Evolutionary conservation across 23 tunicate genomes (phyloP), one percentile per base, ranked within the genome.

Genomic region (Trididemnum miniatum): DNA sequence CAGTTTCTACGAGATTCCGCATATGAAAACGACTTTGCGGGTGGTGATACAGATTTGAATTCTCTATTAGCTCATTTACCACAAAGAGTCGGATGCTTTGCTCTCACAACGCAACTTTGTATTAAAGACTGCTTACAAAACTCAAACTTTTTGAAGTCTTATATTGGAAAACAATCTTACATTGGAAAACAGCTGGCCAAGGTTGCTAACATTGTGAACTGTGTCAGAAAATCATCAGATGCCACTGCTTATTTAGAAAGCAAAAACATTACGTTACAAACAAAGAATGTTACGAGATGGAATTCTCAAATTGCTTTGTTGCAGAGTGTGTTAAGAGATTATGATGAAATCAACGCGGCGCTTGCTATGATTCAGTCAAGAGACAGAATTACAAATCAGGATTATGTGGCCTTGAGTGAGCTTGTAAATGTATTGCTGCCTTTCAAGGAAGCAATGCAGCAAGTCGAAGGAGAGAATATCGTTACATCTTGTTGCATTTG

Each of bases 271-370:
- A 75, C 62, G 30, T 39, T 75, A 38, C 18, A 30, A 75, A 64
- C 80, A 75, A n/a, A 75, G 80, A 75, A 75, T 75, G 62, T 75
- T n/a, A 40, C 80, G 18, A 75, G 64, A 75, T 75, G 64, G 80
- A 75, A 75, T 39, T 75, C 64, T 20, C 80, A 75, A 64, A 64
- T 75, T 24, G 80, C 18, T 40, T 37, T 75, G 80, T 75, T 75
- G 27, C 80, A 75, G 39, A 75, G 60, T 75, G 80, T 75, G 64
- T 75, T 75, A 39, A 38, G 39, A n/a, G 62, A 75, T 40, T 64
- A 75, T 39, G 80, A 75, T 37, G 80, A 75, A 75, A 64, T 75
- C 31, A 75, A 75, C 26, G 64, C 27, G 15, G 80, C 80, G 18
- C 80, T 75, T 18, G 9, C 80, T 25, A 20, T 75, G 80, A 75